A percentile compares a stretch with the other conserved stretches of the same genome.
phyloP scores from a whole-genome alignment of 2,888 invertebrate species.

The Silvanus unidentatus region DNA sequence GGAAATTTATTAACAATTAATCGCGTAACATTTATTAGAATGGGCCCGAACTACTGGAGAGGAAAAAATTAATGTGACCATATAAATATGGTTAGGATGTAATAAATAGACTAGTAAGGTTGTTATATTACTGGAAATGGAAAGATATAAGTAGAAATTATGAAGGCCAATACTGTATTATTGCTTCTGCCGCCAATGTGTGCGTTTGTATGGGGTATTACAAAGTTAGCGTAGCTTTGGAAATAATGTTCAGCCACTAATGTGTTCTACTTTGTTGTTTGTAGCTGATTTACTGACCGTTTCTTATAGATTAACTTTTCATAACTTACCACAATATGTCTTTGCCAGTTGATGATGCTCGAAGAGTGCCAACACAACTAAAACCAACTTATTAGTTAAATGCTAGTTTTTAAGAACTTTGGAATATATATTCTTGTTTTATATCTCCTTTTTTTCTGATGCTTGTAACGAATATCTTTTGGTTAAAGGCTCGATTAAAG shows the following conservation, averaged over 20 bases:
- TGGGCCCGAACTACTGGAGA: constrained; percentile 16
- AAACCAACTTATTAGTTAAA: too few relatives aligned
- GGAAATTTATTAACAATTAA: too few relatives aligned
- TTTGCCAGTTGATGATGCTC: too few relatives aligned
- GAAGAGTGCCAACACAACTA: too few relatives aligned
- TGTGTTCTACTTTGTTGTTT: constrained; percentile 27
- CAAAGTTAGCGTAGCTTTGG: constrained; percentile 30
- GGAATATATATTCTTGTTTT: too few relatives aligned
- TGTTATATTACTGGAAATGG: constrained; percentile 18
- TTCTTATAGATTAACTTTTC: constrained; percentile 17
- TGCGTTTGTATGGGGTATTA: constrained; percentile 24
- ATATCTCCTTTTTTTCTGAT: too few relatives aligned
- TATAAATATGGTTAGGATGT: constrained; percentile 38
- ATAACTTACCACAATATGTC: constrained; percentile 1
- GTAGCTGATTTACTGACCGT: constrained; percentile 18
- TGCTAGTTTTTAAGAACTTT: too few relatives aligned
- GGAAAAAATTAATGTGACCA: constrained; percentile 38
- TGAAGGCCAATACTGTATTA: constrained; percentile 40
- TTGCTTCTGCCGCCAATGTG: constrained; percentile 17
- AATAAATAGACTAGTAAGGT: constrained; percentile 34
- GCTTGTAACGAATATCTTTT: too few relatives aligned
- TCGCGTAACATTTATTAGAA: constrained; percentile 5
- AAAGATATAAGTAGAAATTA: constrained; percentile 39
- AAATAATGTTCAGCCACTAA: constrained; percentile 29
- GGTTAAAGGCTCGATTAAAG: too few relatives aligned